phyloP scores from a whole-genome alignment of 2,113 vertebrate genomes.

The Gallinago paraguaiae region DNA sequence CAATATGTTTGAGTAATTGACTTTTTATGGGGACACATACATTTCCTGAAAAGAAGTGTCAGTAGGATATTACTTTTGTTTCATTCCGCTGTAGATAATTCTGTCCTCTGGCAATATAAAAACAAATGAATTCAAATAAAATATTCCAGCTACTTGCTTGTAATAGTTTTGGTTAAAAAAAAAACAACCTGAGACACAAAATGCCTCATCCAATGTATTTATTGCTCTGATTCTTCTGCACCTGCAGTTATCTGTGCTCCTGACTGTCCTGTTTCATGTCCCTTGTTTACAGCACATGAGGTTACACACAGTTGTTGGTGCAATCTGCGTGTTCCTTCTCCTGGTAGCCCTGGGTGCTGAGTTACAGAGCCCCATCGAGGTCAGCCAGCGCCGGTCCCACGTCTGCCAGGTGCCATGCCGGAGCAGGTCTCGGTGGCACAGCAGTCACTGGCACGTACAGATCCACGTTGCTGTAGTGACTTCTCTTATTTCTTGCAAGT shows the following conservation, averaged over 20 bases:
- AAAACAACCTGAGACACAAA: background rate
- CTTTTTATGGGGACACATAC: background rate
- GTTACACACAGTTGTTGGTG: background rate
- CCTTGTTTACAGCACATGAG: background rate
- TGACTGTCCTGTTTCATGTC: background rate
- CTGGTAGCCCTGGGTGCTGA: background rate
- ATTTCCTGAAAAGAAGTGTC: background rate
- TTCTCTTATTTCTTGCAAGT: background rate
- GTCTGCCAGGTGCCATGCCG: background rate
- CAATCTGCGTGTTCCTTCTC: accelerated
- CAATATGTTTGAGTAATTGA: background rate
- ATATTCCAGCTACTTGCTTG: background rate
- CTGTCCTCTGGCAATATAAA: background rate
- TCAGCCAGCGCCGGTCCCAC: accelerated
- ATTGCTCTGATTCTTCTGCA: background rate
- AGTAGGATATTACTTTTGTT: background rate
- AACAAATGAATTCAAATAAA: background rate
- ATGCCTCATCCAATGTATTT: background rate
- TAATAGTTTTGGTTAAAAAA: background rate
- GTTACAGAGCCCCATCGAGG: background rate
- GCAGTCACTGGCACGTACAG: background rate
- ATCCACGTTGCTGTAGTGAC: background rate
- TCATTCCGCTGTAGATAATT: background rate
- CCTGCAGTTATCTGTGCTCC: background rate
- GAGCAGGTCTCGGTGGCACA: background rate